Evolutionary conservation across 2,888 invertebrate genomes (phyloP).

Genomic region (Scaptomyza polygonia): DNA sequence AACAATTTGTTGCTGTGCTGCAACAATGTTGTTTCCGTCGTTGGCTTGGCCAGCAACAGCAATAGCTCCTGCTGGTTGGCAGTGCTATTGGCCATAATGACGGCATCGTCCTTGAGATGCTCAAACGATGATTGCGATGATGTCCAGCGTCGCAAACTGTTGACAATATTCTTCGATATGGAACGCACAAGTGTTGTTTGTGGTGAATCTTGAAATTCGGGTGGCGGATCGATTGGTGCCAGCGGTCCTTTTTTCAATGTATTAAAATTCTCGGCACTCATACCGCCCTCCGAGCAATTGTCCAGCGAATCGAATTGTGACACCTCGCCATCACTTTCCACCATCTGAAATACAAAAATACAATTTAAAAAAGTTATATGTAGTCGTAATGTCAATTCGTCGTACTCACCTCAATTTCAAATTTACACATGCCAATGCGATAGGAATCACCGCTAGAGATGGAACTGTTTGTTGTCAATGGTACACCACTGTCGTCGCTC

Average conservation of each 20-base stretch:
- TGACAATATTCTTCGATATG: conserved; percentile 80
- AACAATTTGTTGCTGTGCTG: neutral
- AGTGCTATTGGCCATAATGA: conserved; percentile 37
- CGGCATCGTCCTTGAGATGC: conserved; percentile 76
- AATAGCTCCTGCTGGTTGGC: conserved; percentile 54
- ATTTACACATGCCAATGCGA: conserved; percentile 84
- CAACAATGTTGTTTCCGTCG: conserved; percentile 6
- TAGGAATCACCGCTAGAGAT: conserved; percentile 84
- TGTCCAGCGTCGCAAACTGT: conserved; percentile 81
- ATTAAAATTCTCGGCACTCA: conserved; percentile 93
- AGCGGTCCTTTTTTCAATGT: conserved; percentile 92
- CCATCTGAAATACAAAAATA: conserved; percentile 85
- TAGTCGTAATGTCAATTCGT: too few relatives aligned
- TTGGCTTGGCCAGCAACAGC: conserved; percentile 43
- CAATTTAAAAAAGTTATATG: neutral
- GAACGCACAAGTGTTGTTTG: conserved; percentile 83
- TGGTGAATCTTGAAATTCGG: conserved; percentile 89
- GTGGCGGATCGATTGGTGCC: conserved; percentile 91
- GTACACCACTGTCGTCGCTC: conserved; percentile 84
- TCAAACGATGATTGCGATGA: conserved; percentile 83
- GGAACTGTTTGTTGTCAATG: conserved; percentile 84
- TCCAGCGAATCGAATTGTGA: conserved; percentile 92
- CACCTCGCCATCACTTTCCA: conserved; percentile 93
- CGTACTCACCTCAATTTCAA: conserved; percentile 83
- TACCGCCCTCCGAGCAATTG: conserved; percentile 89